A percentile compares a stretch with the other conserved stretches of the same genome.
These are phyloP conservation scores for Danionella dracula DNA, from an alignment of 2,797 vertebrate genomes.

Conservation along the genomic window DNA sequence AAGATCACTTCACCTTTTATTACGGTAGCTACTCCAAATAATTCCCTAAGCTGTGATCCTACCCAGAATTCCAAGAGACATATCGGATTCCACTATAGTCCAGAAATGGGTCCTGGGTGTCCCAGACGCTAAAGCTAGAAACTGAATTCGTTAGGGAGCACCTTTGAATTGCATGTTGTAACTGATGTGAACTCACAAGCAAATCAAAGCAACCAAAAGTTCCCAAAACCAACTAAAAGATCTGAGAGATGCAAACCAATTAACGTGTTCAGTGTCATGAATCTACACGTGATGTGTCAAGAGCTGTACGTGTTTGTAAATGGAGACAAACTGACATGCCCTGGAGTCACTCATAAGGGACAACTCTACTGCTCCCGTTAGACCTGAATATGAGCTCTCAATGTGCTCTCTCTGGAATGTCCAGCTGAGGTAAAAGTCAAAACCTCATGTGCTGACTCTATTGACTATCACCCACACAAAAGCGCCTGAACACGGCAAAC, in stretches of 20 bases:
- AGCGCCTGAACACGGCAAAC: slow-evolving; percentile 22
- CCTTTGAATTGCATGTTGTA: background rate
- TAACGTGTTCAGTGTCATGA: background rate
- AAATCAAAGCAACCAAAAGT: background rate
- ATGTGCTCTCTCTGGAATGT: slow-evolving; percentile 23
- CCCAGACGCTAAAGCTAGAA: slow-evolving; percentile 2
- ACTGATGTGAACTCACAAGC: background rate
- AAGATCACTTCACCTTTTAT: slow-evolving; percentile 27
- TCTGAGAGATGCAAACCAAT: background rate
- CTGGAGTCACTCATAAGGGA: background rate
- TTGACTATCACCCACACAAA: slow-evolving; percentile 35
- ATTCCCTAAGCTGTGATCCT: background rate
- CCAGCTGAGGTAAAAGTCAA: slow-evolving; percentile 30
- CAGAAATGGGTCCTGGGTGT: slow-evolving; percentile 28
- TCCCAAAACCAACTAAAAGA: background rate
- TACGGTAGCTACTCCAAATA: slow-evolving; percentile 18
- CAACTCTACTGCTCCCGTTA: background rate
- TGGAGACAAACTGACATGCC: slow-evolving; percentile 1
- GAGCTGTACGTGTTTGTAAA: background rate
- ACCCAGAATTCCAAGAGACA: slow-evolving; percentile 24
- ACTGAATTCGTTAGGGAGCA: background rate
- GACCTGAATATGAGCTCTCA: slow-evolving; percentile 12
- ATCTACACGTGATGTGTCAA: background rate
- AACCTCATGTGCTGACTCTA: slow-evolving; percentile 22
- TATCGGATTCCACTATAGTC: slow-evolving; percentile 29